Conservation (phyloP, 2,888 invertebrate genomes). For the Tethea ocularis region DNA sequence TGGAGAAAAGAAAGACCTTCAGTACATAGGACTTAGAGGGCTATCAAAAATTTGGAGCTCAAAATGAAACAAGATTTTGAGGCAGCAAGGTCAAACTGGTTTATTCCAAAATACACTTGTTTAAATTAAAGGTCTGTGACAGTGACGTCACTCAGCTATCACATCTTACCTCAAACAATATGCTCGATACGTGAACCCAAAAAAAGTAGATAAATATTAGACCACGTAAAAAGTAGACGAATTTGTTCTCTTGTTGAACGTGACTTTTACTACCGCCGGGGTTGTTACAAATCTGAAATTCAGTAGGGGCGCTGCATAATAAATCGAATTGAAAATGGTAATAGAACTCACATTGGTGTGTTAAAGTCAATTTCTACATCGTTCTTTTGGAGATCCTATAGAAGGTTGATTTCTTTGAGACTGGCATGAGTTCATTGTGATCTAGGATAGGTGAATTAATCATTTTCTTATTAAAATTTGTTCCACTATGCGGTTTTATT, state of each 20-base stretch:
- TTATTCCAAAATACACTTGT: too few relatives aligned
- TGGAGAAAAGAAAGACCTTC: too few relatives aligned
- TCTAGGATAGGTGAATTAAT: not conserved
- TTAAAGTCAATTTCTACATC: constrained; percentile 3
- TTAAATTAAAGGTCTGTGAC: too few relatives aligned
- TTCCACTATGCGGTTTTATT: too few relatives aligned
- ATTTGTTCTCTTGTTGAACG: not conserved
- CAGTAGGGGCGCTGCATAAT: constrained; percentile 49
- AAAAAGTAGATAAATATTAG: too few relatives aligned
- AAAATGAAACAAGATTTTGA: too few relatives aligned
- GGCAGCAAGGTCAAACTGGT: too few relatives aligned
- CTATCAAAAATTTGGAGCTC: too few relatives aligned
- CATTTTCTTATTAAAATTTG: not conserved
- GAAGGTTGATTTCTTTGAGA: constrained; percentile 1
- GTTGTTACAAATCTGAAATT: constrained; percentile 43
- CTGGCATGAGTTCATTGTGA: not conserved
- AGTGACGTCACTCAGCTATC: too few relatives aligned
- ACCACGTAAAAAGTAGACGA: not conserved
- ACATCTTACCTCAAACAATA: too few relatives aligned
- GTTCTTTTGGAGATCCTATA: not conserved
- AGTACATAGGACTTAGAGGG: too few relatives aligned
- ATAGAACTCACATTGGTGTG: constrained; percentile 21
- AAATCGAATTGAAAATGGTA: constrained; percentile 44
- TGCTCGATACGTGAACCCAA: too few relatives aligned
- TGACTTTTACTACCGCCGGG: not conserved